These are phyloP conservation scores for Ranitomeya imitator DNA, from an alignment of 2,113 vertebrate genomes.

Conservation along the genomic window DNA sequence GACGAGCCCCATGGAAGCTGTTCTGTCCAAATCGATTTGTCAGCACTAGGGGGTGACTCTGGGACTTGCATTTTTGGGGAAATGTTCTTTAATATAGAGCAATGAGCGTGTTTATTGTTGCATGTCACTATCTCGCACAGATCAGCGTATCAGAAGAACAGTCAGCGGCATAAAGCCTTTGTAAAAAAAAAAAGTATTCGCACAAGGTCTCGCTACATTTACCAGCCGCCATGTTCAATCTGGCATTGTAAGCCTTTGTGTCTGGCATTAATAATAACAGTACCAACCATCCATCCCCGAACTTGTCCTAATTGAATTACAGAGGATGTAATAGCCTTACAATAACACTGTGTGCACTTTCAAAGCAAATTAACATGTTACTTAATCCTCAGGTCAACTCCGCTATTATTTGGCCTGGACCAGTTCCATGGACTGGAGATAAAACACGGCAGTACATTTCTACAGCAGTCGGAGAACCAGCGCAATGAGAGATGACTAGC, in stretches of 20 bases:
- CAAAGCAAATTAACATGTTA: constrained; percentile 84
- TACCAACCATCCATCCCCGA: constrained; percentile 80
- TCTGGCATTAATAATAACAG: constrained; percentile 87
- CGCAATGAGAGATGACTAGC: constrained; percentile 75
- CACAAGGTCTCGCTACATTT: constrained; percentile 22
- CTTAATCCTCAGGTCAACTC: constrained; percentile 76
- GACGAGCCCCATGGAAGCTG: background rate
- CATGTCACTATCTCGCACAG: background rate
- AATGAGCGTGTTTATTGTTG: background rate
- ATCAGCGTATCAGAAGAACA: background rate
- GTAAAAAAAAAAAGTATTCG: constrained; percentile 13
- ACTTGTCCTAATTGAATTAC: constrained; percentile 82
- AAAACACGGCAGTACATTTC: constrained; percentile 75
- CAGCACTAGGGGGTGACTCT: background rate
- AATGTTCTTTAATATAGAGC: constrained; percentile 8
- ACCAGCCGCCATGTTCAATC: constrained; percentile 57
- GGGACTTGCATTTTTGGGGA: background rate
- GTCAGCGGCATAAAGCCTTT: constrained; percentile 13
- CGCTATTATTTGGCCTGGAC: constrained; percentile 82
- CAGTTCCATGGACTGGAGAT: constrained; percentile 78
- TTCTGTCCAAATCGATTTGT: background rate
- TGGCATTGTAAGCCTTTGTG: constrained; percentile 70
- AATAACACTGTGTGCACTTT: constrained; percentile 83
- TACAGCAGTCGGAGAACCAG: constrained; percentile 65
- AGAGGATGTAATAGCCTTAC: constrained; percentile 85